Evolutionary conservation across 2,797 vertebrate species (phyloP).

Genomic region (Cynopterus sphinx): DNA sequence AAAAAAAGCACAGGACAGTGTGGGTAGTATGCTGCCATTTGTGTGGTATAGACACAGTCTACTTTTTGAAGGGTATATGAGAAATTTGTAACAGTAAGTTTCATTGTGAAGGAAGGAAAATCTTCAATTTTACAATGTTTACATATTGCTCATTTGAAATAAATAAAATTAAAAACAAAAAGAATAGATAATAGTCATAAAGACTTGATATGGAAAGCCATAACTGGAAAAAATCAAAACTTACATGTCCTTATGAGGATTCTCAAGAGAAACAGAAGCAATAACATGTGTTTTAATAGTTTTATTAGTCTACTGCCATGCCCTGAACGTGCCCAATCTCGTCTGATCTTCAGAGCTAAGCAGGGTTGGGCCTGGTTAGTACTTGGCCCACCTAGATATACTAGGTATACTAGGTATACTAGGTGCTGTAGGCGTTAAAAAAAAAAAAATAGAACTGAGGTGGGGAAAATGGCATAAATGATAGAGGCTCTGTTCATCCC

Average conservation of each 20-base stretch:
- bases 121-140: background rate
- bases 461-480: too few species aligned
- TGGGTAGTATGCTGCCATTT: background rate
- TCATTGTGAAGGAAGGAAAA: background rate
- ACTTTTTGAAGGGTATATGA: background rate
- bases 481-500: too few species aligned
- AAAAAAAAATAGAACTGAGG: too few species aligned
- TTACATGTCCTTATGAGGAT: background rate
- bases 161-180: slow-evolving; percentile 15
- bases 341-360: too few species aligned
- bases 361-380: too few species aligned
- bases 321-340: too few species aligned
- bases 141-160: background rate
- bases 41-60: background rate
- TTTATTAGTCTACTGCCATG: background rate
- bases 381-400: too few species aligned
- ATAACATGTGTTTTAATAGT: background rate
- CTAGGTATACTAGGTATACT: too few species aligned
- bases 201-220: background rate
- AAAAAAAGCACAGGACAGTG: background rate
- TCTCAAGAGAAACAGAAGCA: background rate
- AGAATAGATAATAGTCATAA: background rate
- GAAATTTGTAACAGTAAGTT: background rate
- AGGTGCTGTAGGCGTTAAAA: too few species aligned
- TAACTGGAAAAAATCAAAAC: background rate